Percentiles rank a stretch among this genome's conserved stretches.
These are phyloP conservation scores for Brachionus angularis DNA, from an alignment of 1,140 invertebrate species.

Conservation along the genomic window DNA sequence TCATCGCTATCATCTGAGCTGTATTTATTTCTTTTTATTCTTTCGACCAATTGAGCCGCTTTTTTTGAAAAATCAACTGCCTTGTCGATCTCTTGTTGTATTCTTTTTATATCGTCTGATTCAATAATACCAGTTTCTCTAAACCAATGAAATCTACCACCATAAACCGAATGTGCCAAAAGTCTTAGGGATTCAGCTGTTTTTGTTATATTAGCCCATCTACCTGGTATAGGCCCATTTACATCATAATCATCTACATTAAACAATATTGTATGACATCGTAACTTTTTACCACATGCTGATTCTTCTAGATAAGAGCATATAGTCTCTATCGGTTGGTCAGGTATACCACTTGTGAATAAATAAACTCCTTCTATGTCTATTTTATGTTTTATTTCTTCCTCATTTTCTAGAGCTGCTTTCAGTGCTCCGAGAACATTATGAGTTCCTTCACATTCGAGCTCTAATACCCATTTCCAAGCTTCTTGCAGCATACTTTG, in stretches of 20 bases:
- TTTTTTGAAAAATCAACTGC: slow-evolving; percentile 57
- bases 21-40: slow-evolving; percentile 55
- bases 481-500: slow-evolving; percentile 55
- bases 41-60: slow-evolving; percentile 54
- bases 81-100: slow-evolving; percentile 56
- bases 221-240: slow-evolving; percentile 55
- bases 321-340: slow-evolving; percentile 51
- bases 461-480: slow-evolving; percentile 55
- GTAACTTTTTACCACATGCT: slow-evolving; percentile 48
- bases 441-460: slow-evolving; percentile 56
- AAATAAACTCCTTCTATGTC: slow-evolving; percentile 57
- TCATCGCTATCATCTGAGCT: slow-evolving; percentile 47
- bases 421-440: slow-evolving; percentile 55
- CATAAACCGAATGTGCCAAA: slow-evolving; percentile 46
- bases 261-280: slow-evolving; percentile 55
- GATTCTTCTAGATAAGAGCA: slow-evolving; percentile 54
- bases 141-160: slow-evolving; percentile 58
- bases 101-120: slow-evolving; percentile 56
- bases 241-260: slow-evolving; percentile 58
- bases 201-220: slow-evolving; percentile 58
- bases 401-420: slow-evolving; percentile 56
- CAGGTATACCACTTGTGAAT: slow-evolving; percentile 57
- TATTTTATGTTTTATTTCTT: slow-evolving; percentile 55
- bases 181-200: slow-evolving; percentile 55
- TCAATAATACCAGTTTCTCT: slow-evolving; percentile 59